Conservation (phyloP, 2,888 invertebrate species). For the Dioctria rufipes region DNA sequence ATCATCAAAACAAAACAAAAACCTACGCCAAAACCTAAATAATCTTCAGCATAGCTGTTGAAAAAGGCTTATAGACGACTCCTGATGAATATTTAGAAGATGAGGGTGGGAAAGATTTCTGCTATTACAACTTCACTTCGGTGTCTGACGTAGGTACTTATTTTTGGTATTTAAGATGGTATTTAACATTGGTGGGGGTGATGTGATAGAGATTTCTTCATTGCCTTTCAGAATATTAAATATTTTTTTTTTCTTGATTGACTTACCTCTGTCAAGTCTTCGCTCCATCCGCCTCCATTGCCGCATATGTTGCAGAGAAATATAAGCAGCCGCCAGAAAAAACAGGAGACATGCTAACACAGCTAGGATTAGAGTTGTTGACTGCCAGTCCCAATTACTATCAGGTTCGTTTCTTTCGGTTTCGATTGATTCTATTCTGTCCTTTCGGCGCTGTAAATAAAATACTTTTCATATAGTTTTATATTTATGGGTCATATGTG, state of each 20-base stretch:
- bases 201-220: constrained; percentile 7
- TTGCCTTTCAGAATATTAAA: constrained; percentile 15
- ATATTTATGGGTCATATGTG: no score
- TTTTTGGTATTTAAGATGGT: constrained; percentile 35
- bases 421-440: constrained; percentile 66
- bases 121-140: constrained; percentile 1
- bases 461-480: background rate
- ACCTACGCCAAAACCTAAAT: no score
- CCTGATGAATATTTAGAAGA: constrained; percentile 12
- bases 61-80: no score
- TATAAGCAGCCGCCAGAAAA: constrained; percentile 83
- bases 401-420: constrained; percentile 69
- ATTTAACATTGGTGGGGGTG: constrained; percentile 23
- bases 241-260: background rate
- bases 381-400: constrained; percentile 81
- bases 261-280: constrained; percentile 83
- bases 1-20: no score
- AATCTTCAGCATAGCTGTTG: no score
- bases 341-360: constrained; percentile 84
- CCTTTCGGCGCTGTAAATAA: constrained; percentile 68
- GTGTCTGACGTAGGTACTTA: background rate
- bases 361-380: constrained; percentile 80
- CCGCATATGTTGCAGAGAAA: constrained; percentile 83
- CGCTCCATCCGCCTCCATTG: constrained; percentile 86
- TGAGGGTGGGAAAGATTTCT: constrained; percentile 9